Evolutionary conservation across 1,140 invertebrate species (phyloP).

Genomic region (Callitettix versicolor): DNA sequence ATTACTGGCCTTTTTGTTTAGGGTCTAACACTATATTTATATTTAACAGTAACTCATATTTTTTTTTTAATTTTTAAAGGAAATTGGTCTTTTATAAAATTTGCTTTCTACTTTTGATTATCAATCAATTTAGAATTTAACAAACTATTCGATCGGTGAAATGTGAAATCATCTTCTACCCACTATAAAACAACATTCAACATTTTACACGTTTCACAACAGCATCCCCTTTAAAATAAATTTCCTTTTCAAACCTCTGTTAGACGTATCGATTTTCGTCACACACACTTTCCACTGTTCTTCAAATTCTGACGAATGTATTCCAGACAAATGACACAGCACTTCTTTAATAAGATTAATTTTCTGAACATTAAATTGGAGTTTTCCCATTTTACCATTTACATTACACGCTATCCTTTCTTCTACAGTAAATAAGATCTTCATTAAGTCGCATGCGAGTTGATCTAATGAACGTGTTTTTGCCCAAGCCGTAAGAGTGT

Average conservation of each 20-base stretch:
- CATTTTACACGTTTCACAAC: too few relatives aligned
- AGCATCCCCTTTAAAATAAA: conserved; percentile 7
- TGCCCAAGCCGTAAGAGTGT: conserved; percentile 38
- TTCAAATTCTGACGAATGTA: conserved; percentile 37
- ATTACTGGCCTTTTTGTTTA: too few relatives aligned
- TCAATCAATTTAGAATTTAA: too few relatives aligned
- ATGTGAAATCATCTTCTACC: too few relatives aligned
- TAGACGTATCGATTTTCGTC: conserved; percentile 42
- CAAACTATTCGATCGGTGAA: too few relatives aligned
- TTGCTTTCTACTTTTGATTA: too few relatives aligned
- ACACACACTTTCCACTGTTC: conserved; percentile 41
- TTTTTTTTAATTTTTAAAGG: too few relatives aligned
- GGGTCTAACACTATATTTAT: too few relatives aligned
- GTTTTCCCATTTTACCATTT: conserved; percentile 42
- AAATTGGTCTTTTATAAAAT: too few relatives aligned
- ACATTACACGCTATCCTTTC: conserved; percentile 40
- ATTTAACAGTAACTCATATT: too few relatives aligned
- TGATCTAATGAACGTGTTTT: conserved; percentile 39
- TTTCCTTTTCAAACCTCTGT: conserved; percentile 39
- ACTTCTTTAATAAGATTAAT: conserved; percentile 39
- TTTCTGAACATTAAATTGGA: conserved; percentile 39
- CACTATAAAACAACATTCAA: too few relatives aligned
- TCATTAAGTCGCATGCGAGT: conserved; percentile 40
- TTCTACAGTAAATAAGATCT: conserved; percentile 38
- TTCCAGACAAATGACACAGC: conserved; percentile 36